Evolutionary conservation across 2,888 invertebrate genomes (phyloP).

Genomic region (Antitype chi): DNA sequence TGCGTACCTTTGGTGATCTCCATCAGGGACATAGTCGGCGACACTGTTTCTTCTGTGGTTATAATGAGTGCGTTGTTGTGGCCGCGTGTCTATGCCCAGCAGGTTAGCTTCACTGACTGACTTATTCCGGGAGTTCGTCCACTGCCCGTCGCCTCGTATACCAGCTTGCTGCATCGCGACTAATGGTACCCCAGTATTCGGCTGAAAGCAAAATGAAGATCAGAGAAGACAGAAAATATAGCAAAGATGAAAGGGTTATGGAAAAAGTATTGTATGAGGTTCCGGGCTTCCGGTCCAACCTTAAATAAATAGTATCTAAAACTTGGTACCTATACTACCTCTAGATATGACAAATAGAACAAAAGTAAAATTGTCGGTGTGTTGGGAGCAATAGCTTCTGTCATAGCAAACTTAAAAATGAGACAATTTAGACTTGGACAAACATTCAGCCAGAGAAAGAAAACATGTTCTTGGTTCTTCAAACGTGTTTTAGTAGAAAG

Average conservation of each 20-base stretch:
- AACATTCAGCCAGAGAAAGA: neutral
- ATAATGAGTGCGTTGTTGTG: conserved; percentile 83
- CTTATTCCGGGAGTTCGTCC: conserved; percentile 89
- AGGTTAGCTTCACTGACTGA: conserved; percentile 97
- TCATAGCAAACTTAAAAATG: neutral
- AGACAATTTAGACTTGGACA: neutral
- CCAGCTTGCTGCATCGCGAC: conserved; percentile 93
- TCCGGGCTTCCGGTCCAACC: too few relatives aligned
- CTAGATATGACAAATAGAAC: neutral
- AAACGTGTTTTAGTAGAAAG: conserved; percentile 54
- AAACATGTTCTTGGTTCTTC: conserved; percentile 22
- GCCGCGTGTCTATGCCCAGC: conserved; percentile 91
- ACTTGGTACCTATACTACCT: neutral
- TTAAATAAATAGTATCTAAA: neutral
- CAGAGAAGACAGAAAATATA: neutral
- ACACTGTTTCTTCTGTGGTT: conserved; percentile 90
- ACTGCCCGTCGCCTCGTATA: conserved; percentile 90
- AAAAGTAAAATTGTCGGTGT: neutral
- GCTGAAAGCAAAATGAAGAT: conserved; percentile 69
- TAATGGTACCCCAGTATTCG: conserved; percentile 90
- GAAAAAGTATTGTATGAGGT: neutral
- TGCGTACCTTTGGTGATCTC: conserved; percentile 87
- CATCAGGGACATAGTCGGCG: conserved; percentile 90
- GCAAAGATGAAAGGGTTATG: neutral
- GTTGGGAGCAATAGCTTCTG: neutral